These are phyloP conservation scores for Leptopterna dolabrata DNA, from an alignment of 2,888 invertebrate genomes.

Conservation along the genomic window DNA sequence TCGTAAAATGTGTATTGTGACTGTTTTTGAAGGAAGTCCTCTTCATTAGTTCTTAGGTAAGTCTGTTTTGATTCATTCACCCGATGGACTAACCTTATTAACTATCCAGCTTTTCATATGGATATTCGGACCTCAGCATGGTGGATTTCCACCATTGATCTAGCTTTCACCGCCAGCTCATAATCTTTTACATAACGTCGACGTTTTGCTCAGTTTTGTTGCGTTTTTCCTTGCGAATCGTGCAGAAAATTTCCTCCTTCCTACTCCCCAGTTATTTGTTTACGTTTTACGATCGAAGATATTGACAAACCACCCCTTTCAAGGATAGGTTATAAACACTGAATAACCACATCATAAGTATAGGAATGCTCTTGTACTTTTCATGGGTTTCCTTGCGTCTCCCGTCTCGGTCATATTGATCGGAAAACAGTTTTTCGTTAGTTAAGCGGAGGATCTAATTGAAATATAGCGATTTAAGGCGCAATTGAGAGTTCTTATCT, in stretches of 20 bases:
- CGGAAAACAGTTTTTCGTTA: not conserved
- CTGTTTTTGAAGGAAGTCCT: not conserved
- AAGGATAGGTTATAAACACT: constrained; percentile 36
- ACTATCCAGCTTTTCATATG: not conserved
- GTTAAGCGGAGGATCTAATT: not conserved
- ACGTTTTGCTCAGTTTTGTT: not conserved
- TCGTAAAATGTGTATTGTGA: constrained; percentile 32
- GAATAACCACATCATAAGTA: constrained; percentile 22
- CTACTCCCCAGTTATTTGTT: not conserved
- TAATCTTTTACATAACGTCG: constrained; percentile 5
- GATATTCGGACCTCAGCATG: not conserved
- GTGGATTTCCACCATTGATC: constrained; percentile 44
- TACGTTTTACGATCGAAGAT: not conserved
- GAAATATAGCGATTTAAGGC: not conserved
- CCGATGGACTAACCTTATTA: not conserved
- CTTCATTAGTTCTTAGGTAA: constrained; percentile 12
- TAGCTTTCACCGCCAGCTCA: constrained; percentile 41
- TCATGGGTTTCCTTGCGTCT: not conserved
- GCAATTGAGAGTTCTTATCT: not conserved
- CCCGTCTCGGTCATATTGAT: not conserved
- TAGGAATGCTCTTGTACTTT: constrained; percentile 2
- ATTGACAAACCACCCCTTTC: not conserved
- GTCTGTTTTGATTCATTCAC: not conserved
- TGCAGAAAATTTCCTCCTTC: not conserved
- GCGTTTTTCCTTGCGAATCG: not conserved